Evolutionary conservation across 2,113 vertebrate species (phyloP), one percentile per base, ranked within the genome.

Genomic region (Myxocyprinus asiaticus): DNA sequence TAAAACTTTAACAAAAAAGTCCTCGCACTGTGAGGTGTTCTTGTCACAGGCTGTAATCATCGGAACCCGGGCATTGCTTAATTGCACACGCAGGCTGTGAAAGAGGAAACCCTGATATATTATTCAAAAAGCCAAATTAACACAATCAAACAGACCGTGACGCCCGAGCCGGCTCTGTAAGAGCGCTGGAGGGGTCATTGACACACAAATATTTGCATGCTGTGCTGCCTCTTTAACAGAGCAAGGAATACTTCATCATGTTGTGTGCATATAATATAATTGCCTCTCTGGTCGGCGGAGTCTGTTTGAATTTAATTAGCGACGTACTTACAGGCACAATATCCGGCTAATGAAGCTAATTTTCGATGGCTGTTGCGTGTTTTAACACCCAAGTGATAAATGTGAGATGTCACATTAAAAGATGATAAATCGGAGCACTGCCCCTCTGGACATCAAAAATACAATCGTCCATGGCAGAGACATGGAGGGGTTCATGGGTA

Each of bases 261-360:
- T 73, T 77, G 79, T 73, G 58, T 69, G 82, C 70, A 65, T 71
- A 58, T 82, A 69, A 84, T 84, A 85, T 88, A 87, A 87, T 87
- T 87, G 81, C 79, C 78, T 85, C 84, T 88, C 81, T 76, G 78
- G 83, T 86, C 65, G 73, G 74, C 59, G 51, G 56, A 76, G 77
- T 88, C 74, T 81, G 82, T 85, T 85, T 86, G 80, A 67, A 82
- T 88, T 85, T 90, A 88, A 90, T 90, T 87, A 89, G 77, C 59
- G 44, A 33, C 51, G 33, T 86, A 77, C 77, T 72, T 79, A 79
- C 83, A 68, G 82, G 64, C 62, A 79, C 83, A 79, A 83, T 83
- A 83, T 55, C 68, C 33, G 10, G 48, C 87, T 87, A 88, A 88
- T 83, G 84, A 88, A 87, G 87, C 85, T 81, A 56, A 62, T 82